phyloP scores from a whole-genome alignment of 2,797 vertebrate species.

The Austrolebias charrua region DNA sequence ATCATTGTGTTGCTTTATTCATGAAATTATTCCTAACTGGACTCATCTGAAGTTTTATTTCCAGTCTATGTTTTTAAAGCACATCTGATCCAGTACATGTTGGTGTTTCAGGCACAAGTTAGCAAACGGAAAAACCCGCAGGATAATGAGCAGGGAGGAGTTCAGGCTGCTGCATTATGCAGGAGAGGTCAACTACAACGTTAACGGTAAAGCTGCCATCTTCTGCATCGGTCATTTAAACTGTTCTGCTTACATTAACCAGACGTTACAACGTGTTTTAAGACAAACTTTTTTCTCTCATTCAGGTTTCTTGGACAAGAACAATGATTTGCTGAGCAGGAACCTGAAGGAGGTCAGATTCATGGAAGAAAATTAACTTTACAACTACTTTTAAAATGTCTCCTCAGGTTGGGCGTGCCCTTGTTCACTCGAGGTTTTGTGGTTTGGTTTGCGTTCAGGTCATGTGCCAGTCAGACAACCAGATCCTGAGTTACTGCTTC shows the following conservation, averaged over 20 bases:
- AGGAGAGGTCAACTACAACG: constrained; percentile 96
- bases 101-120: constrained; percentile 88
- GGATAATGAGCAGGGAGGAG: constrained; percentile 89
- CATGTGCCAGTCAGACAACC: constrained; percentile 92
- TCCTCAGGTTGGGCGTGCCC: neutral
- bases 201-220: constrained; percentile 80
- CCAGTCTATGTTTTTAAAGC: no score
- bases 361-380: neutral
- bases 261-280: no score
- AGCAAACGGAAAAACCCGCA: constrained; percentile 92
- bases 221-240: neutral
- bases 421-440: constrained; percentile 44
- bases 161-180: constrained; percentile 95
- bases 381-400: neutral
- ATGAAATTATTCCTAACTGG: no score
- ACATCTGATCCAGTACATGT: constrained; percentile 1
- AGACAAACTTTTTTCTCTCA: constrained; percentile 3
- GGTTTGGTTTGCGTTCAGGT: constrained; percentile 77
- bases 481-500: constrained; percentile 90
- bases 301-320: constrained; percentile 94
- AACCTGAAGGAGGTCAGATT: constrained; percentile 94
- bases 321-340: constrained; percentile 94
- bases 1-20: no score
- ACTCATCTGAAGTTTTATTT: neutral
- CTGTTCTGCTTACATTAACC: neutral